These are phyloP conservation scores for Myotis davidii DNA, from an alignment of 2,113 vertebrate genomes.

Conservation along the genomic window DNA sequence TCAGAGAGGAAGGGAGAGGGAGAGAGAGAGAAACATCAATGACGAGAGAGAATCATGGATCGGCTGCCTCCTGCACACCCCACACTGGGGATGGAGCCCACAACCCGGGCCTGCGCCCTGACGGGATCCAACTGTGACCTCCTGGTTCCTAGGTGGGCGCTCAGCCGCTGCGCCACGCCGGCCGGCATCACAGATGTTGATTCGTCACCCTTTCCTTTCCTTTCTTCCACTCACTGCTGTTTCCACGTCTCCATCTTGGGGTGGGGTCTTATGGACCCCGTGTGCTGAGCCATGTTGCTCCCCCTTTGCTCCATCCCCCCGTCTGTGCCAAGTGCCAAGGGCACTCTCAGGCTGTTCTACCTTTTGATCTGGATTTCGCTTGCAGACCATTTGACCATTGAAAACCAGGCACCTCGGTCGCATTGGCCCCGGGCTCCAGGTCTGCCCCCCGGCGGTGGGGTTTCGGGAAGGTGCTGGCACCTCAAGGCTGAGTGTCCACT, in stretches of 20 bases:
- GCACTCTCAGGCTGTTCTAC: background rate
- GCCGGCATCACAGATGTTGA: too few species aligned
- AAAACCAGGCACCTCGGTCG: background rate
- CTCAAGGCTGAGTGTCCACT: background rate
- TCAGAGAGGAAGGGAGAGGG: too few species aligned
- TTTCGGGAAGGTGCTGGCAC: background rate
- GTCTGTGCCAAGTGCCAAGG: background rate
- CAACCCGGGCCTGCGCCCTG: too few species aligned
- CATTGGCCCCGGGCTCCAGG: background rate
- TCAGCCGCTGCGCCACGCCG: too few species aligned
- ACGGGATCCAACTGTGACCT: too few species aligned
- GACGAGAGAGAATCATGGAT: too few species aligned
- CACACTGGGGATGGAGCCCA: too few species aligned
- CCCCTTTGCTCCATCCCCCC: background rate
- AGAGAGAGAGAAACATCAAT: too few species aligned
- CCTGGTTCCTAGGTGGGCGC: too few species aligned
- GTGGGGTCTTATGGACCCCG: background rate
- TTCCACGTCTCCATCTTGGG: background rate
- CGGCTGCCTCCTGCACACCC: too few species aligned
- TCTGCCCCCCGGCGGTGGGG: background rate
- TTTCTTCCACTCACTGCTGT: too few species aligned
- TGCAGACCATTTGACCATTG: background rate
- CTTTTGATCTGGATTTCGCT: background rate
- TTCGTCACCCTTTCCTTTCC: too few species aligned
- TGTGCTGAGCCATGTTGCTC: background rate